A percentile compares a stretch with the other conserved stretches of the same genome.
These are phyloP conservation scores for Tetramorium simillimum DNA, from an alignment of 1,140 invertebrate genomes.

Conservation along the genomic window DNA sequence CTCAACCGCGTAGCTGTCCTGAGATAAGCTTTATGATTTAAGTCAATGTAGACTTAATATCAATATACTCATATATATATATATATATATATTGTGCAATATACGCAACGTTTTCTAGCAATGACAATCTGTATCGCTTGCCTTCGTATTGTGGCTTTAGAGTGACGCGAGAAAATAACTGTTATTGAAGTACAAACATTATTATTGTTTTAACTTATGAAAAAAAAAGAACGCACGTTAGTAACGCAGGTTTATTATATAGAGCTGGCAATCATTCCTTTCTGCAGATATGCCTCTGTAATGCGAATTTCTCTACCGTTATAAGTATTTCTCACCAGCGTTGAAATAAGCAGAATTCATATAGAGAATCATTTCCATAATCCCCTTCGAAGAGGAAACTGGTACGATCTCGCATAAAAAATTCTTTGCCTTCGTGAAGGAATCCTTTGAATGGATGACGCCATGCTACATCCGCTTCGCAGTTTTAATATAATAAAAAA, in stretches of 20 bases:
- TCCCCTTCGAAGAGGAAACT: constrained; percentile 17
- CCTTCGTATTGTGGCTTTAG: not conserved
- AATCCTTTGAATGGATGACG: constrained; percentile 14
- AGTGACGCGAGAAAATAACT: not conserved
- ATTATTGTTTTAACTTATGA: not conserved
- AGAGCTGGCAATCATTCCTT: not conserved
- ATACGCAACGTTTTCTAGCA: constrained; percentile 13
- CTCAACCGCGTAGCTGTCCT: constrained; percentile 45
- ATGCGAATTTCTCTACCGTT: constrained; percentile 24
- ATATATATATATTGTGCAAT: not conserved
- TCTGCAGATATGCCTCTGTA: not conserved
- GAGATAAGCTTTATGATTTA: constrained; percentile 62
- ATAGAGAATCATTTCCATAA: constrained; percentile 32
- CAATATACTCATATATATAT: constrained; percentile 29
- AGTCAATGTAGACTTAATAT: constrained; percentile 65
- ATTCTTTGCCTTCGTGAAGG: constrained; percentile 57
- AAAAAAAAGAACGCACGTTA: not conserved
- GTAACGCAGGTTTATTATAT: not conserved
- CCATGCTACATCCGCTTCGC: not conserved
- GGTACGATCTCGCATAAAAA: constrained; percentile 30
- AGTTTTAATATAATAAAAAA: constrained; percentile 25
- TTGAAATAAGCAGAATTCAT: constrained; percentile 26
- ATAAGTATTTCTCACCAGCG: constrained; percentile 11
- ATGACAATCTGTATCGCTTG: not conserved
- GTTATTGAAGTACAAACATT: not conserved